phyloP scores from a whole-genome alignment of 2,888 invertebrate species.

The Muschampia plurimacula region DNA sequence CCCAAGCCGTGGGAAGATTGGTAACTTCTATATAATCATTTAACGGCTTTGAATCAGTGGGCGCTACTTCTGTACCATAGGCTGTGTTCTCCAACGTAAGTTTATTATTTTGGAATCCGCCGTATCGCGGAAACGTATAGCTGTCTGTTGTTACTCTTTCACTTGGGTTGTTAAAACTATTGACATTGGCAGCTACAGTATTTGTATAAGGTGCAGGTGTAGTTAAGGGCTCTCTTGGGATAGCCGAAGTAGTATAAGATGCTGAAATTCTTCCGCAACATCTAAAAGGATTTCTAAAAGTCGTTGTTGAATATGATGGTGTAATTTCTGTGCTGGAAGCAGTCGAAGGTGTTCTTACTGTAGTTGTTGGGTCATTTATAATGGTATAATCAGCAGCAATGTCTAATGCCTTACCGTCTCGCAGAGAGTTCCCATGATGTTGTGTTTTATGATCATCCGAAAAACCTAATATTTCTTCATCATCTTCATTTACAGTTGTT shows the following conservation, averaged over 20 bases:
- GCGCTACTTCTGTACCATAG: slow-evolving; percentile 76
- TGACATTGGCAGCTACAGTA: slow-evolving; percentile 66
- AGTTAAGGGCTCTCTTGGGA: slow-evolving; percentile 57
- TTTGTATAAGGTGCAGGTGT: slow-evolving; percentile 80
- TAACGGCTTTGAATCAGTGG: slow-evolving; percentile 75
- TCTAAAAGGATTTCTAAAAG: slow-evolving; percentile 68
- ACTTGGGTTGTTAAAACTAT: slow-evolving; percentile 57
- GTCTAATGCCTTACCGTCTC: slow-evolving; percentile 77
- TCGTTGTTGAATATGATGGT: slow-evolving; percentile 59
- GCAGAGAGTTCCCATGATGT: slow-evolving; percentile 56
- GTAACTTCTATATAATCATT: slow-evolving; percentile 78
- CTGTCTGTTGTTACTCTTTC: slow-evolving; percentile 63
- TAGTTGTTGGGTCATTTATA: slow-evolving; percentile 58
- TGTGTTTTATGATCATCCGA: slow-evolving; percentile 87
- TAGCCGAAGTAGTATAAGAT: slow-evolving; percentile 73
- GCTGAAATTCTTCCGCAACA: slow-evolving; percentile 79
- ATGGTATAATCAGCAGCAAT: slow-evolving; percentile 60
- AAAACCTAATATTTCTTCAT: slow-evolving; percentile 91
- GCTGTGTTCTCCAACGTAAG: slow-evolving; percentile 55
- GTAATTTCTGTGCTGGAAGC: slow-evolving; percentile 54
- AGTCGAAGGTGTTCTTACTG: slow-evolving; percentile 52
- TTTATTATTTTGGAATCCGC: slow-evolving; percentile 79
- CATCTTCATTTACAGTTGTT: slow-evolving; percentile 88
- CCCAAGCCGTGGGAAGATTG: slow-evolving; percentile 77
- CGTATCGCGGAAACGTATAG: slow-evolving; percentile 66